These are phyloP conservation scores for Euplagia quadripunctaria DNA, from an alignment of 2,888 invertebrate species.

Conservation along the genomic window DNA sequence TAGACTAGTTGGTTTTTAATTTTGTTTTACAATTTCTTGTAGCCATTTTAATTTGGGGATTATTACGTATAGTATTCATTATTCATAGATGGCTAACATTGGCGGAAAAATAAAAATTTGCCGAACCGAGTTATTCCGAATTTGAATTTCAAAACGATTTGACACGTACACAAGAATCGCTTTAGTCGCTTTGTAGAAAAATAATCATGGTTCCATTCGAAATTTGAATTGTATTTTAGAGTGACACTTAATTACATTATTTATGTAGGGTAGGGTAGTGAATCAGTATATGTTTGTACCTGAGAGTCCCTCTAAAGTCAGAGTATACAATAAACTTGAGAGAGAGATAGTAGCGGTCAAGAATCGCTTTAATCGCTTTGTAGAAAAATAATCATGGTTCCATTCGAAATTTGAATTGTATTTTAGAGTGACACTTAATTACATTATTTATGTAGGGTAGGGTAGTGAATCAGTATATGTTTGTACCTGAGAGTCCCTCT, in stretches of 20 bases:
- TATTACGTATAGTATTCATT: not conserved
- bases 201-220: slow-evolving; percentile 14
- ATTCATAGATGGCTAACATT: slow-evolving; percentile 26
- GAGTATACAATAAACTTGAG: slow-evolving; percentile 47
- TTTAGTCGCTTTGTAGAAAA: slow-evolving; percentile 12
- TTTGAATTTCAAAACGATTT: slow-evolving; percentile 33
- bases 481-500: slow-evolving; percentile 27
- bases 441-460: slow-evolving; percentile 9
- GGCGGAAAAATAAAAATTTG: slow-evolving; percentile 14
- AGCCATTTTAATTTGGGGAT: not conserved
- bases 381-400: slow-evolving; percentile 17
- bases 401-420: slow-evolving; percentile 5
- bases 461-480: slow-evolving; percentile 10
- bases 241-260: slow-evolving; percentile 14
- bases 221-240: not conserved
- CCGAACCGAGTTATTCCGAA: slow-evolving; percentile 27
- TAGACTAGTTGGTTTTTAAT: slow-evolving; percentile 10
- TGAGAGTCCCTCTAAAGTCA: slow-evolving; percentile 33
- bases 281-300: slow-evolving; percentile 18
- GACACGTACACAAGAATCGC: slow-evolving; percentile 8
- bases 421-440: slow-evolving; percentile 8
- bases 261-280: slow-evolving; percentile 2
- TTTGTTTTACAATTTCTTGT: not conserved
- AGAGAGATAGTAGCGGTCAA: slow-evolving; percentile 37
- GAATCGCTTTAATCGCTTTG: too few relatives aligned